phyloP scores from a whole-genome alignment of 2,888 invertebrate genomes.

The Eucriotettix oculatus region DNA sequence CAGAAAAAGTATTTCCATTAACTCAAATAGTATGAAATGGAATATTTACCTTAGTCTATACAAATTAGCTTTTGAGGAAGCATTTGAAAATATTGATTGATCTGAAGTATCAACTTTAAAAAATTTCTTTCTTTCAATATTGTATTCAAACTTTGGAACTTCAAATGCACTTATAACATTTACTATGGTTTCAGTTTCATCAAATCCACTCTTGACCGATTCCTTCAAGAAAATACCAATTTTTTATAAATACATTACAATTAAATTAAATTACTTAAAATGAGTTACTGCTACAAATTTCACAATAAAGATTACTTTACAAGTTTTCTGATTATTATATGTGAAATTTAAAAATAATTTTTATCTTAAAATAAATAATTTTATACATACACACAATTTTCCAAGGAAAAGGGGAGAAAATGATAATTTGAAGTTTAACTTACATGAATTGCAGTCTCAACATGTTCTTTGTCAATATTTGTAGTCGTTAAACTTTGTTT shows the following conservation, averaged over 20 bases:
- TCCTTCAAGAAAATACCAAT: neutral
- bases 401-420: no score
- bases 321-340: no score
- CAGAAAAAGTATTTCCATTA: no score
- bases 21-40: no score
- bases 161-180: conserved; percentile 68
- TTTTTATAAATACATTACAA: no score
- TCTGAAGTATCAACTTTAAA: conserved; percentile 21
- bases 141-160: conserved; percentile 60
- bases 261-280: no score
- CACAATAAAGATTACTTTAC: no score
- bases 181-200: conserved; percentile 55
- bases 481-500: conserved; percentile 56
- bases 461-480: conserved; percentile 51
- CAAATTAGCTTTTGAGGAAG: conserved; percentile 51
- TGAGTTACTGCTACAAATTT: no score
- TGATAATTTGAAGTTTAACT: no score
- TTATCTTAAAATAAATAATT: neutral
- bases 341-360: neutral
- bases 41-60: conserved; percentile 38
- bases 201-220: conserved; percentile 21
- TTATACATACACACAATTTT: no score
- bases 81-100: conserved; percentile 31
- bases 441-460: conserved; percentile 58
- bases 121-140: conserved; percentile 66